Evolutionary conservation across 2,797 vertebrate genomes (phyloP).

Genomic region (Hoplostethus atlanticus): DNA sequence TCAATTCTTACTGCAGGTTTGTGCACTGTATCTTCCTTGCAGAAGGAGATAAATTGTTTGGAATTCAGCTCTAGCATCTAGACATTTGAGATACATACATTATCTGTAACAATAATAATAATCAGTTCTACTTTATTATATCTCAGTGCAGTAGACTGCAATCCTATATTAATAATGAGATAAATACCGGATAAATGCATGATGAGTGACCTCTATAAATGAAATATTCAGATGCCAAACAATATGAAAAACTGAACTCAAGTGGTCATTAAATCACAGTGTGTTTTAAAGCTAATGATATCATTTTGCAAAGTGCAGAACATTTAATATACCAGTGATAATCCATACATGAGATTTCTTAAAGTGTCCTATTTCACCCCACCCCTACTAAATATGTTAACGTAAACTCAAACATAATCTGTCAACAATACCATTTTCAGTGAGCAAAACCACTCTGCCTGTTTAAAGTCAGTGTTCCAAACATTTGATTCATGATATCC

Average conservation of each 20-base stretch:
- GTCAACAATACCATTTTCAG: not conserved
- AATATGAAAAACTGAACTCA: not conserved
- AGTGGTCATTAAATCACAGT: conserved; percentile 22
- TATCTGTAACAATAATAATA: not conserved
- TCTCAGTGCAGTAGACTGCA: not conserved
- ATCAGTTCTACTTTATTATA: not conserved
- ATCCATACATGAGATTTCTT: not conserved
- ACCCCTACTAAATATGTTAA: not conserved
- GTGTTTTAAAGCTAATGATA: conserved; percentile 5
- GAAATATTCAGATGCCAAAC: not conserved
- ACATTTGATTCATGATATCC: conserved; percentile 7
- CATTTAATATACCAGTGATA: not conserved
- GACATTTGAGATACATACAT: not conserved
- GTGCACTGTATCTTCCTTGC: not conserved
- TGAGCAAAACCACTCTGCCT: conserved; percentile 7
- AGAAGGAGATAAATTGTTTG: not conserved
- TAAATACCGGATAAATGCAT: conserved; percentile 3
- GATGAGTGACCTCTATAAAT: not conserved
- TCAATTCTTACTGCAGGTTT: not conserved
- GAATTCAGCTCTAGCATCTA: not conserved
- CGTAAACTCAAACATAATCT: too few species aligned
- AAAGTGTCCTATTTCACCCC: conserved; percentile 11
- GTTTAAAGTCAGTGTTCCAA: not conserved
- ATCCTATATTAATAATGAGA: not conserved
- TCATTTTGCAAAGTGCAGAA: not conserved